Evolutionary conservation across 2,888 invertebrate genomes (phyloP), one percentile per base, ranked within the genome.

Genomic region (Nephrotoma flavescens): DNA sequence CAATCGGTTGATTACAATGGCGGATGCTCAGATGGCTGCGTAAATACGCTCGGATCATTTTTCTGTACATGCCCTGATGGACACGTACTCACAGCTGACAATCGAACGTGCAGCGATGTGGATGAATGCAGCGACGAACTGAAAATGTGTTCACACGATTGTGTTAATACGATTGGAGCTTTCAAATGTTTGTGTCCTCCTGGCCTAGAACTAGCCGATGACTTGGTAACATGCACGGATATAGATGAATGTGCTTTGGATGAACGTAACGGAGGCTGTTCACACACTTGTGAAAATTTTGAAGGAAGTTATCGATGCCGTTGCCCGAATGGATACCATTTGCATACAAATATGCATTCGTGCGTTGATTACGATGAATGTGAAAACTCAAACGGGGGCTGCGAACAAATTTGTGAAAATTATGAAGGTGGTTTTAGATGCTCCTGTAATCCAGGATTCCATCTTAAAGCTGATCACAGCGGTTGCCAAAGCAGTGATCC

Each of bases 391-490:
- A 89, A 91, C 89, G 89, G 92, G 2, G 89, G 89, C 88, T 89
- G 42, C 42, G 88, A 89, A 0, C 90, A 91, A 85, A 89, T 88
- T 2, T 90, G 90, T 1, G 87, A 89, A 0, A 91, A 92, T 86
- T 93, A 93, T 71, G 93, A 93, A 0, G 93, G 93, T 7, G 93
- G 94, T 88, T 93, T 93, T 5, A 93, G 93, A 87, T 93, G 93
- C 88, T 90, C 90, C 12, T 93, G 93, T 87, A 91, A 91, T 0
- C 89, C 90, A 42, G 93, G 92, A 0, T 90, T 89, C 57, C 88
- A 88, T 2, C 87, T 91, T 1, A 89, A 89, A 42, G 86, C 85
- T 0, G 89, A 90, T 86, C 89, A 88, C 4, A 89, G 88, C 45
- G 88, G 88, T 1, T 93, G 93, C 88, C 89, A 90, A 42, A 90